Conservation (phyloP, 2,113 vertebrate species). For the Galeopterus variegatus region DNA sequence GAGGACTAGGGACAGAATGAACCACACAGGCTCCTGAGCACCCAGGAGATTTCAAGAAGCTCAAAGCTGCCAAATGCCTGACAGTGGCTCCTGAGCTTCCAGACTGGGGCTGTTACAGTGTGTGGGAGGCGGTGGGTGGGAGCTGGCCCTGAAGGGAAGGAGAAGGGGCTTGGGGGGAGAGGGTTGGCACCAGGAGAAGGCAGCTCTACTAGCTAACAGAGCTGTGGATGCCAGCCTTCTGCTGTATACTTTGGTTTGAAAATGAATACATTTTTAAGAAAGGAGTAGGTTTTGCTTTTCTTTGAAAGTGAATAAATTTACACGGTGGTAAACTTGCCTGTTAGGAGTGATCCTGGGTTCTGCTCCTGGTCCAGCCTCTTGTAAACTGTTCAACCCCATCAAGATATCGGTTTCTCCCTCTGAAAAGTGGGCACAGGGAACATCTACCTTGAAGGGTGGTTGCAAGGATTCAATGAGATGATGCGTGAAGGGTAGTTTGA, state of each 20-base stretch:
- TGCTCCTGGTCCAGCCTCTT: not conserved
- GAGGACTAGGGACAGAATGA: slow-evolving; percentile 10
- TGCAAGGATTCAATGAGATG: not conserved
- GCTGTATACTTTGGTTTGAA: slow-evolving; percentile 68
- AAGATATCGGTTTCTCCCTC: not conserved
- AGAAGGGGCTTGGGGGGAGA: not conserved
- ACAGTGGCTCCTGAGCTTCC: slow-evolving; percentile 33
- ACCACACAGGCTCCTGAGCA: not conserved
- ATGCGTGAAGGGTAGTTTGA: not conserved
- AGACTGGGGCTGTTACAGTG: slow-evolving; percentile 18
- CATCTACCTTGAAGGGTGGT: not conserved
- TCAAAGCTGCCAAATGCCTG: slow-evolving; percentile 64
- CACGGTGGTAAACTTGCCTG: not conserved
- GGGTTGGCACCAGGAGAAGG: slow-evolving; percentile 29
- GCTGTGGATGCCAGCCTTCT: slow-evolving; percentile 67
- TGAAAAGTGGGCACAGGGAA: not conserved
- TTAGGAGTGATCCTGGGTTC: not conserved
- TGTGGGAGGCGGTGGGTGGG: slow-evolving; percentile 45
- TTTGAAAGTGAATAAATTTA: not conserved
- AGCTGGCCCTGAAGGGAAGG: not conserved
- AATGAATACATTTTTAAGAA: slow-evolving; percentile 63
- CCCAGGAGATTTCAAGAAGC: slow-evolving; percentile 72
- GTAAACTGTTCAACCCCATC: no score
- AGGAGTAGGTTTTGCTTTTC: slow-evolving; percentile 57
- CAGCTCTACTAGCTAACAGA: not conserved